Evolutionary conservation across 2,113 vertebrate genomes (phyloP), one percentile per base, ranked within the genome.

Genomic region (Empidonax alnorum): DNA sequence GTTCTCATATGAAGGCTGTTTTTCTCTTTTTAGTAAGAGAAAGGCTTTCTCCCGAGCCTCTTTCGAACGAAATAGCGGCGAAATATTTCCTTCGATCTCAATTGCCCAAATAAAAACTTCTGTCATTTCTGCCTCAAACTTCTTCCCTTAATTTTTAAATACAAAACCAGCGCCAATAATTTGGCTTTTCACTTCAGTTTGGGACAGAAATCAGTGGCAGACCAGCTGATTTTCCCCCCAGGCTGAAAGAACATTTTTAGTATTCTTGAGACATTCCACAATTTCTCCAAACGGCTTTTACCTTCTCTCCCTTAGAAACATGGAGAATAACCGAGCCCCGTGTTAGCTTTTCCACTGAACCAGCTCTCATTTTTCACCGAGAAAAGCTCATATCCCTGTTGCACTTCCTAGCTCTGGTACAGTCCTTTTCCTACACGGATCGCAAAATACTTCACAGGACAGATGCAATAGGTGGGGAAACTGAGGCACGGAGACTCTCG

Each of bases 211-310:
- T 10, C 59, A 31, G 35, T 4, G 47, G 30, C 71, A 77, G 35
- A 65, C 9, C 14, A 52, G 27, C 18, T 50, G 50, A 67, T 27
- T 61, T 59, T 41, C 20, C 49, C 49, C 35, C 20, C 35, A 56
- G 33, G 15, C 3, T 49, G 10, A 27, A 72, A 83, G 49, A 67
- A 46, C 9, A 27, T 46, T 78, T 88, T 86, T 27, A 41, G 12
- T 61, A 3, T 10, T 55, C 65, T 63, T 35, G 9, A 86, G 25
- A 61, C 65, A 66, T 27, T 35, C 85, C 84, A 44, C 52, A 13
- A 16, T 23, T 95, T 91, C 80, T 81, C 73, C 86, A 93, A 93
- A 86, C 2, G 6, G 67, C 67, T 97, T 91, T 77, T 82, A 66
- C 56, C 33, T 92, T 72, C 52, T 65, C 39, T 65, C 42, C 53